Evolutionary conservation across 2,113 vertebrate species (phyloP), one percentile per base, ranked within the genome.

Genomic region (Labrus mixtus): DNA sequence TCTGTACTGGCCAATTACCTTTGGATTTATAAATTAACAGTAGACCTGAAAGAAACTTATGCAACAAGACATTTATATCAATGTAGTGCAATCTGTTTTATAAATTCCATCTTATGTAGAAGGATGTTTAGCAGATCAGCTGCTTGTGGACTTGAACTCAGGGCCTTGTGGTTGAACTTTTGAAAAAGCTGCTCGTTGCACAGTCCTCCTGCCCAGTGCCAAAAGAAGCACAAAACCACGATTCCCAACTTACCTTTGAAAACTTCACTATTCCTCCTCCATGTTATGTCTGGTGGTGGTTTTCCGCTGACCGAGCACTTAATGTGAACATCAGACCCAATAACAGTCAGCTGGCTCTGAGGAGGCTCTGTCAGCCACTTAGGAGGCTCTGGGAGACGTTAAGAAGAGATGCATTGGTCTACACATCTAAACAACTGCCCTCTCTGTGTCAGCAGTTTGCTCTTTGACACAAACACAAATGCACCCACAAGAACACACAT

Each of bases 301-400:
- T 93, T 95, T 36, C 98, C 98, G 1, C 91, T 91, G 4, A 96
- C 95, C 33, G 94, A 91, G 6, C 98, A 99, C 68, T 96, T 89
- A 82, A 99, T 89, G 76, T 95, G 84, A 29, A 96, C 93, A 8
- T 94, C 95, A 33, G 91, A 87, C 3, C 96, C 96, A 0, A 94
- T 89, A 59, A 93, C 94, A 29, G 90, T 94, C 58, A 98, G 93
- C 0, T 92, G 94, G 43, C 93, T 93, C 79, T 93, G 83, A 58
- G 91, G 86, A 1, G 96, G 96, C 79, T 92, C 94, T 76, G 93
- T 91, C 57, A 91, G 87, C 98, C 98, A 99, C 58, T 58, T 92
- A 5, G 97, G 97, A 17, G 96, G 96, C 79, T 97, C 98, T 99
- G 88, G 65, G 69, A 82, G 63, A 85, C 33, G 67, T 61, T 76